Evolutionary conservation across 1,140 invertebrate genomes (phyloP), one percentile per base, ranked within the genome.

Genomic region (Penaeus vannamei): DNA sequence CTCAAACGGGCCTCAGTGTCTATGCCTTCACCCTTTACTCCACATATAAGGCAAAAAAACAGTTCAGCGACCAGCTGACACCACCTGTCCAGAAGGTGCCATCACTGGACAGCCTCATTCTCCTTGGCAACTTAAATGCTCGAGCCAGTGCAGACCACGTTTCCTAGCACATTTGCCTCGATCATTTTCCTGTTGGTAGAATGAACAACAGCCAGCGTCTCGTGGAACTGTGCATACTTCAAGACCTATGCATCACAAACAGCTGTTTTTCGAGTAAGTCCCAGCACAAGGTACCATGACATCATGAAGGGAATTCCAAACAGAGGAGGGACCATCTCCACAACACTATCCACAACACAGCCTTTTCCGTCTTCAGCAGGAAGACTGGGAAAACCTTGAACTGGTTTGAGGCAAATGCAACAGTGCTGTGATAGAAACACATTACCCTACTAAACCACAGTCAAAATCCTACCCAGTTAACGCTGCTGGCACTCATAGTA

Each of bases 41-140:
- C n/a, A n/a, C n/a, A n/a, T n/a, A n/a, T n/a, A n/a, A n/a, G n/a
- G n/a, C n/a, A n/a, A n/a, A n/a, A n/a, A n/a, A n/a, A n/a, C n/a
- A n/a, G n/a, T n/a, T n/a, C n/a, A n/a, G n/a, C n/a, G n/a, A n/a
- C n/a, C n/a, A n/a, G n/a, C n/a, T n/a, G n/a, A n/a, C n/a, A n/a
- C n/a, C n/a, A n/a, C n/a, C n/a, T n/a, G n/a, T n/a, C n/a, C n/a
- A n/a, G n/a, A n/a, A n/a, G n/a, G n/a, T n/a, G n/a, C 62, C 62
- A 64, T 19, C 62, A 64, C 62, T 64, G 62, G n/a, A 64, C 62
- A 64, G n/a, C 62, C n/a, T 64, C n/a, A n/a, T 64, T 64, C 62
- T 64, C 62, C n/a, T 64, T 17, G 62, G 62, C 62, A n/a, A 64
- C 62, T 64, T 64, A 17, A 64, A n/a, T 64, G 62, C 62, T n/a